A percentile compares a stretch with the other conserved stretches of the same genome.
These are phyloP conservation scores for Tetheella fluctuosa DNA, from an alignment of 2,888 invertebrate species.

Conservation along the genomic window DNA sequence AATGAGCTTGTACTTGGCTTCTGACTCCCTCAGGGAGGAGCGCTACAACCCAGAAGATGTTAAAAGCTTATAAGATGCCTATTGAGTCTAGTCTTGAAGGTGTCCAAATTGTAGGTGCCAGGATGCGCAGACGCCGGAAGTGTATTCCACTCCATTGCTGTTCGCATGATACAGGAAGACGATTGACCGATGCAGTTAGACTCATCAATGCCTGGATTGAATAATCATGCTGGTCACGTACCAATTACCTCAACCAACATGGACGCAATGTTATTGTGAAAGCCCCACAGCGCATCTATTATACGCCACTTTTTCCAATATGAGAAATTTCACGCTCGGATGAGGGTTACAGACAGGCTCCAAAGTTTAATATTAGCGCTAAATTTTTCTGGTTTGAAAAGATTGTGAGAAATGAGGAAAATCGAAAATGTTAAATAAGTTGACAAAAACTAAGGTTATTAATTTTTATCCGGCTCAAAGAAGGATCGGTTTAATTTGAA, in stretches of 20 bases:
- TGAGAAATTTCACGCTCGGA: slow-evolving; percentile 40
- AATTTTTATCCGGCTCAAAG: neutral
- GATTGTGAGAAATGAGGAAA: slow-evolving; percentile 5
- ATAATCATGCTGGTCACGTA: slow-evolving; percentile 61
- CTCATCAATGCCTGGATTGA: slow-evolving; percentile 60
- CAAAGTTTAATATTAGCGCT: slow-evolving; percentile 40
- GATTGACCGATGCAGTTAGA: too few species aligned
- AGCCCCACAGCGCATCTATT: slow-evolving; percentile 48
- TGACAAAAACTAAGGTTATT: neutral
- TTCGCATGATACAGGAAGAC: too few species aligned
- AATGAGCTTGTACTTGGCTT: too few species aligned
- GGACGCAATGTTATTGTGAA: slow-evolving; percentile 56
- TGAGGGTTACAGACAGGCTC: slow-evolving; percentile 31
- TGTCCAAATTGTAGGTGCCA: too few species aligned
- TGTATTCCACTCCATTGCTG: too few species aligned
- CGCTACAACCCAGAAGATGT: too few species aligned
- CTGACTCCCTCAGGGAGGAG: too few species aligned
- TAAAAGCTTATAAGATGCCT: too few species aligned
- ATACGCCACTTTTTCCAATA: slow-evolving; percentile 53
- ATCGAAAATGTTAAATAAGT: neutral
- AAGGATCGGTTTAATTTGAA: neutral
- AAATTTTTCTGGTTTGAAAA: slow-evolving; percentile 17
- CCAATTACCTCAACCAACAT: slow-evolving; percentile 54
- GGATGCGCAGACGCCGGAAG: too few species aligned
- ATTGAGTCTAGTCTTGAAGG: too few species aligned